A percentile compares a stretch with the other conserved stretches of the same genome.
Evolutionary conservation across 2,888 invertebrate species (phyloP).

Genomic region (Acheta domesticus): DNA sequence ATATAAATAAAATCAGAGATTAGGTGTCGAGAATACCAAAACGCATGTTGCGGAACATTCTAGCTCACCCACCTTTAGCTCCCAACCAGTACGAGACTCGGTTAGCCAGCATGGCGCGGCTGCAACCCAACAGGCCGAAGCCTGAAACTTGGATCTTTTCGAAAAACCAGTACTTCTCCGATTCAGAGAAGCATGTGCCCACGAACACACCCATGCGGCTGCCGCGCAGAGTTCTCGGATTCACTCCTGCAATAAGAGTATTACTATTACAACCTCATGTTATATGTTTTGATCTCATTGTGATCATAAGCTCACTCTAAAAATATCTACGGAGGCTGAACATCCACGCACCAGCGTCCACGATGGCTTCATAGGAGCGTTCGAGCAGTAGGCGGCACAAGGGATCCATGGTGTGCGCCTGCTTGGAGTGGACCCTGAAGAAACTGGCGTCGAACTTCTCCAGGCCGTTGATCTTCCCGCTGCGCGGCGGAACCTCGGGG

Average conservation of each 20-base stretch:
- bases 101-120: slow-evolving; percentile 88
- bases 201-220: slow-evolving; percentile 76
- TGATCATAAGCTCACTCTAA: too few relatives aligned
- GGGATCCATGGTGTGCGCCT: slow-evolving; percentile 73
- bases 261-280: too few relatives aligned
- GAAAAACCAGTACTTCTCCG: slow-evolving; percentile 68
- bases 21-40: too few relatives aligned
- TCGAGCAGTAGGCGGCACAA: slow-evolving; percentile 75
- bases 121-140: slow-evolving; percentile 72
- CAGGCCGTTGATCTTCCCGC: slow-evolving; percentile 67
- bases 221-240: slow-evolving; percentile 67
- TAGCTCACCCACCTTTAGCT: slow-evolving; percentile 57
- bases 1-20: too few relatives aligned
- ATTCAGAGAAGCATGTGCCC: slow-evolving; percentile 73
- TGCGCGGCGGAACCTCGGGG: slow-evolving; percentile 69
- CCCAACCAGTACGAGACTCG: slow-evolving; percentile 86
- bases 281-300: too few relatives aligned
- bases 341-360: slow-evolving; percentile 59
- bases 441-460: slow-evolving; percentile 73
- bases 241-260: slow-evolving; percentile 49
- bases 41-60: too few relatives aligned
- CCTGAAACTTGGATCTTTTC: slow-evolving; percentile 54
- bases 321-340: too few relatives aligned
- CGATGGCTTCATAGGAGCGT: slow-evolving; percentile 71
- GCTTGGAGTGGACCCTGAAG: slow-evolving; percentile 71